A percentile compares a stretch with the other conserved stretches of the same genome.
phyloP scores from a whole-genome alignment of 2,888 invertebrate genomes.

The Diachrysia chrysitis region DNA sequence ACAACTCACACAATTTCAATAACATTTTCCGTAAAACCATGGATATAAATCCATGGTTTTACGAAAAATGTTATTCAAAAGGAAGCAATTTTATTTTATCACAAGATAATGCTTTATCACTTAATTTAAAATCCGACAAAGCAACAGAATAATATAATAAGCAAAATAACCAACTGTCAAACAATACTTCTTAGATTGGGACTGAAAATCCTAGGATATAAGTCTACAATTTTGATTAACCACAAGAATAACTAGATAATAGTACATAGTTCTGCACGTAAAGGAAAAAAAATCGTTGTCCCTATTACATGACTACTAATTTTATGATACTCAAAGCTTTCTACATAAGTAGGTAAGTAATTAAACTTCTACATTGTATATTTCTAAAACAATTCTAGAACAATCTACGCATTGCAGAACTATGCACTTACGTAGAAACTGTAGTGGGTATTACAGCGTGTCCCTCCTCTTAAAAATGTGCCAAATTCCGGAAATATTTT shows the following conservation, averaged over 20 bases:
- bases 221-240: neutral
- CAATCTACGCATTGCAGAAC: slow-evolving; percentile 79
- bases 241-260: slow-evolving; percentile 12
- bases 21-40: too few species aligned
- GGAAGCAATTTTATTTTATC: too few species aligned
- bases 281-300: neutral
- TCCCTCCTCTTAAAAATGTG: slow-evolving; percentile 84
- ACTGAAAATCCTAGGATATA: neutral
- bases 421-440: slow-evolving; percentile 85
- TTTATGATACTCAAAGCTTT: neutral
- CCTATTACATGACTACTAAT: neutral
- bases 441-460: slow-evolving; percentile 46
- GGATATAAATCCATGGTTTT: too few species aligned
- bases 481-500: slow-evolving; percentile 86
- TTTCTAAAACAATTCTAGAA: slow-evolving; percentile 1
- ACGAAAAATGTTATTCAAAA: too few species aligned
- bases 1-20: too few species aligned
- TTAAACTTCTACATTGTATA: slow-evolving; percentile 19
- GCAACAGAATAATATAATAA: too few species aligned
- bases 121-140: too few species aligned
- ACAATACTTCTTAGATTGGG: too few species aligned
- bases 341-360: neutral
- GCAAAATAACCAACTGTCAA: too few species aligned
- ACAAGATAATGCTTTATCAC: too few species aligned
- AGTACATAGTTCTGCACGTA: slow-evolving; percentile 59